Percentiles rank a stretch among this genome's conserved stretches.
Evolutionary conservation across 2,888 invertebrate species (phyloP).

Genomic region (Dryococelus australis): DNA sequence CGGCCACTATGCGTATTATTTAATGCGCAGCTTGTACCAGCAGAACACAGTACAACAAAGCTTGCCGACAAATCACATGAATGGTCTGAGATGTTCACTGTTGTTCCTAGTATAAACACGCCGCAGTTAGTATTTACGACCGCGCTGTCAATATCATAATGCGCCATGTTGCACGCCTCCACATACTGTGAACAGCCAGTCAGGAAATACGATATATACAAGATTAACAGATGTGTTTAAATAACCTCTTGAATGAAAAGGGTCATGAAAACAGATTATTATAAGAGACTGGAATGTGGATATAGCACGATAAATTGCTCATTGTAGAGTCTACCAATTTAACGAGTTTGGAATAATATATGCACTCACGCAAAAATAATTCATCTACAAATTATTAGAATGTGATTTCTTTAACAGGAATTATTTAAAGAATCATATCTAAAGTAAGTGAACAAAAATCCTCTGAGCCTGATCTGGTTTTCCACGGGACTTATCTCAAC

Average conservation of each 20-base stretch:
- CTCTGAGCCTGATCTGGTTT: too few relatives aligned
- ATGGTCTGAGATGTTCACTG: neutral
- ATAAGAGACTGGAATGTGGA: neutral
- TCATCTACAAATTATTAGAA: too few relatives aligned
- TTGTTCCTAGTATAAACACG: constrained; percentile 8
- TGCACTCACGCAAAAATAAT: too few relatives aligned
- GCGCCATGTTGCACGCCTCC: neutral
- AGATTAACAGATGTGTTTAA: neutral
- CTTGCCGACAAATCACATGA: neutral
- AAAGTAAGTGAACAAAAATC: too few relatives aligned
- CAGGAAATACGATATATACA: neutral
- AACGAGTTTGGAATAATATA: too few relatives aligned
- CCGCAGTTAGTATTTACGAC: neutral
- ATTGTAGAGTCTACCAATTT: too few relatives aligned
- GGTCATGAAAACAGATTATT: neutral
- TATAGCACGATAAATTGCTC: too few relatives aligned
- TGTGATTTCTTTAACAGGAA: too few relatives aligned
- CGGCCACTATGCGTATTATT: neutral
- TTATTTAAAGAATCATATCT: too few relatives aligned
- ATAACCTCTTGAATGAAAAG: neutral
- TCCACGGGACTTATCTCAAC: too few relatives aligned
- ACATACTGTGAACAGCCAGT: neutral
- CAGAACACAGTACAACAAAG: neutral
- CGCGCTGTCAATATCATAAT: neutral
- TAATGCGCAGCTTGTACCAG: neutral